phyloP scores from a whole-genome alignment of 2,113 vertebrate genomes.

The Cavia porcellus region DNA sequence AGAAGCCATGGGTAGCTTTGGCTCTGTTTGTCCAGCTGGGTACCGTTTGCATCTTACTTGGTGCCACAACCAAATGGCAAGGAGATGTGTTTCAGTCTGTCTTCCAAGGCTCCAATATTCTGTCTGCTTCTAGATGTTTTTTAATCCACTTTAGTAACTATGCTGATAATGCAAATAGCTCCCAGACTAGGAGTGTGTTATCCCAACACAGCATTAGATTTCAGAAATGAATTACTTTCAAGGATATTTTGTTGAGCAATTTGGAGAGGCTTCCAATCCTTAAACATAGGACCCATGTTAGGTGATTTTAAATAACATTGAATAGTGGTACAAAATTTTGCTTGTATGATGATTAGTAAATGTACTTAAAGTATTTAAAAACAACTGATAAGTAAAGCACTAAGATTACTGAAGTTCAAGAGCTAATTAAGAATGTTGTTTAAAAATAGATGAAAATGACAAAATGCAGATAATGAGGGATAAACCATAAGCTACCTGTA shows the following conservation, averaged over 20 bases:
- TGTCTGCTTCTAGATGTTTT: slow-evolving; percentile 36
- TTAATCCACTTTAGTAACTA: slow-evolving; percentile 6
- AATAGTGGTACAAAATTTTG: slow-evolving; percentile 31
- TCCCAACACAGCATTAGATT: background rate
- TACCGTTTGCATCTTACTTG: background rate
- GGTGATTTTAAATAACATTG: slow-evolving; percentile 27
- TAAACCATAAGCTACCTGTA: background rate
- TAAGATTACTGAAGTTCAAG: background rate
- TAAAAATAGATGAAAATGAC: slow-evolving; percentile 6
- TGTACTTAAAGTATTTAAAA: slow-evolving; percentile 40
- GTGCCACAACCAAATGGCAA: background rate
- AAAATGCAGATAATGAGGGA: background rate
- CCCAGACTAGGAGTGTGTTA: background rate
- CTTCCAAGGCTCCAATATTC: background rate
- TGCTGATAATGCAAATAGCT: background rate
- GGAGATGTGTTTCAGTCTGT: background rate
- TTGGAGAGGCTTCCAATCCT: background rate
- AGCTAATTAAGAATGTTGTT: slow-evolving; percentile 12
- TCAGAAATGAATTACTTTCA: slow-evolving; percentile 10
- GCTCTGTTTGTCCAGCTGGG: background rate
- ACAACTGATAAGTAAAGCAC: background rate
- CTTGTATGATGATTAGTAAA: background rate
- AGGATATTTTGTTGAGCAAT: slow-evolving; percentile 32
- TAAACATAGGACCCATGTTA: background rate
- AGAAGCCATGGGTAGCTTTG: background rate